A percentile compares a stretch with the other conserved stretches of the same genome.
Conservation (phyloP, 1,140 invertebrate genomes). For the Hirudo medicinalis region DNA sequence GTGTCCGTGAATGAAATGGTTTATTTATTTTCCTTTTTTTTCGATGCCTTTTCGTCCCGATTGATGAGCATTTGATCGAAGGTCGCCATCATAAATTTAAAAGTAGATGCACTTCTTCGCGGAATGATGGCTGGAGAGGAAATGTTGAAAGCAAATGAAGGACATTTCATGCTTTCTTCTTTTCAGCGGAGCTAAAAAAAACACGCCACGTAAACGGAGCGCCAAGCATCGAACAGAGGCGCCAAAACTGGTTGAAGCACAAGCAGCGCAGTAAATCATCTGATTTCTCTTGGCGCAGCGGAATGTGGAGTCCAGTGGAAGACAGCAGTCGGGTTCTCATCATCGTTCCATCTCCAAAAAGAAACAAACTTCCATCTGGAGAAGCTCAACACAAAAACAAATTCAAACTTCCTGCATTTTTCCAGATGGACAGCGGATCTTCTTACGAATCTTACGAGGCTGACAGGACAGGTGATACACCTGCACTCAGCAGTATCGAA, state of each 20-base stretch:
- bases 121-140: no score
- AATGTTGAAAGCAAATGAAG: no score
- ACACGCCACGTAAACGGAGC: neutral
- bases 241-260: conserved; percentile 17
- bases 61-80: no score
- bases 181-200: neutral
- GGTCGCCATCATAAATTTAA: no score
- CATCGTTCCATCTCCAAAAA: conserved; percentile 1
- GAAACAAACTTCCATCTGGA: neutral
- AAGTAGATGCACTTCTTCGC: no score
- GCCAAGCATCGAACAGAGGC: neutral
- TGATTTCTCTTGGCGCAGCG: conserved; percentile 20
- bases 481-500: neutral
- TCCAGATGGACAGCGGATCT: conserved; percentile 20
- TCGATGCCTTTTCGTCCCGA: no score
- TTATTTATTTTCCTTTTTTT: no score
- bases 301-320: conserved; percentile 20
- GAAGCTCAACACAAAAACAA: neutral
- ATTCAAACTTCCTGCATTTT: conserved; percentile 17
- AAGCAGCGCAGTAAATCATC: conserved; percentile 21
- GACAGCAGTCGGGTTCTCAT: conserved; percentile 15
- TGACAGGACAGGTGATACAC: neutral
- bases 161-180: no score
- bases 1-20: no score
- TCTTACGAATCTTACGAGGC: conserved; percentile 17